These are phyloP conservation scores for Bombus superbus DNA, from an alignment of 1,140 invertebrate species.

Conservation along the genomic window DNA sequence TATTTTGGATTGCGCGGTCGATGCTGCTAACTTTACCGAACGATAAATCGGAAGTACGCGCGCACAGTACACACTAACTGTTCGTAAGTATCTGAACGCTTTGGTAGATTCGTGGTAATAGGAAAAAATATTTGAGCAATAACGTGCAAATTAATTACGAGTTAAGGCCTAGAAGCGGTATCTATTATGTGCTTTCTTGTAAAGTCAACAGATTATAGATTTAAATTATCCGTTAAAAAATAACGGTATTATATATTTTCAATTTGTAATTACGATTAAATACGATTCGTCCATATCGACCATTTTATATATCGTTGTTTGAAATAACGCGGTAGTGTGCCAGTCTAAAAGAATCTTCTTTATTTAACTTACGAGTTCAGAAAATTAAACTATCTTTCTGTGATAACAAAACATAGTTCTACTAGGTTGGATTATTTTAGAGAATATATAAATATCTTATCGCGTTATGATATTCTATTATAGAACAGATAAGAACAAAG, in stretches of 20 bases:
- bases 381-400: too few species aligned
- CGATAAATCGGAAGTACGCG: constrained; percentile 1
- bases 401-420: too few species aligned
- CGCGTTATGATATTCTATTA: too few species aligned
- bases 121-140: too few species aligned
- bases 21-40: neutral
- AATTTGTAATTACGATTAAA: too few species aligned
- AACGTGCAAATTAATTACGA: too few species aligned
- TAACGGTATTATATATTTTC: neutral
- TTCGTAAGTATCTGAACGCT: neutral
- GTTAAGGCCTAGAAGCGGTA: neutral
- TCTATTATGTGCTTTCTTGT: neutral
- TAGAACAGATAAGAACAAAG: neutral
- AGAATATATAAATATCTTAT: too few species aligned
- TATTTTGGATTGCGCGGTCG: neutral
- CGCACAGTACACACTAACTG: neutral
- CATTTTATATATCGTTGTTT: too few species aligned
- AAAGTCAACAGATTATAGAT: neutral
- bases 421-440: too few species aligned
- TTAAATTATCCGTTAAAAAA: neutral
- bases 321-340: too few species aligned
- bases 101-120: neutral
- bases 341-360: too few species aligned
- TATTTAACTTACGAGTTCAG: neutral
- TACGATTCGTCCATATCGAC: neutral